Base-by-base conservation (phyloP, 2,888 invertebrate genomes). In the Venustoraphidia nigricollis region DNA sequence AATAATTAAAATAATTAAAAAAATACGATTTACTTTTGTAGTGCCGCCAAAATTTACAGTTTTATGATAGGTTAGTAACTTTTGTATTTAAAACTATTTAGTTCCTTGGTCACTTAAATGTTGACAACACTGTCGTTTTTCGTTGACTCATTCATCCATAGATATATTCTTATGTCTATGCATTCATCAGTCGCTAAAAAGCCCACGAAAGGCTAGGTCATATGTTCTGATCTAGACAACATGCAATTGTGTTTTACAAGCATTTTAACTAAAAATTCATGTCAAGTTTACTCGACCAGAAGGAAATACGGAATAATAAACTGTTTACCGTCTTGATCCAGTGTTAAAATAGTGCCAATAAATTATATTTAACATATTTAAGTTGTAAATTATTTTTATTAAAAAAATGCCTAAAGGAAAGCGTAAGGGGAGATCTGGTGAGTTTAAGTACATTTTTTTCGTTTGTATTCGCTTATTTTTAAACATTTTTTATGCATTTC, bases 281-380 rank as follows among this genome's bases (percentile, higher is more conserved):
- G 79, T 76, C 74, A 75, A 77, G 78, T 76, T 69, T 70, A 72
- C 70, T 76, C 75, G 75, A 75, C 75, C 75, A 74, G 74, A 71
- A 76, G 72, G 72, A 77, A 74, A 78, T 77, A 77, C 73, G 75
- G 72, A 73, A 77, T 76, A 77, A 70, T 73, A 65, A 81, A 81
- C 77, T 78, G 76, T 81, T 77, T 79, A 73, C 81, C 81, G 67
- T 84, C 83, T 80, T 84, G 83, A 83, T 83, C 75, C 71, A 75
- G 75, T 74, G 71, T 71, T 68, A 67, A 67, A 65, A 70, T 69
- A 66, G 67, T 70, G 69, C 72, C 65, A 63, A 70, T 70, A 71
- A 27, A 27, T 27, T 27, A 27, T 27, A 27, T 27, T 27, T 27
- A 27, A 27, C 27, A 27, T 27, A 27, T 27, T 44, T 35, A 9